Evolutionary conservation across 2,797 vertebrate genomes (phyloP), one percentile per base, ranked within the genome.

Genomic region (Kryptolebias ocellatus): DNA sequence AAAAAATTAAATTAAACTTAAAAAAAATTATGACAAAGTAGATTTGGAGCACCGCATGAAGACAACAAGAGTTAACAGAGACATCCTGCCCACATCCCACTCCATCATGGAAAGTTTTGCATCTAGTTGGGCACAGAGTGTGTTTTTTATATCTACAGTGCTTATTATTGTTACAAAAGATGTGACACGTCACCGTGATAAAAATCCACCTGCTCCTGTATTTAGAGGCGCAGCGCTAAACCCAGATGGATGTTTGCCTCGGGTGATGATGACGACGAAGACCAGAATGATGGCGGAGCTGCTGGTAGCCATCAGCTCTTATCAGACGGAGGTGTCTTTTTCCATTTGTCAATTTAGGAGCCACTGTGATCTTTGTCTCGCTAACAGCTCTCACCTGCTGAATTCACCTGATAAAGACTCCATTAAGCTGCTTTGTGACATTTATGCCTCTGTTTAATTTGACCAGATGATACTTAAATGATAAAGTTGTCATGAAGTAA

Each of bases 301-400:
- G 60, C 84, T 70, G 76, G 14, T 12, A 39, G 44, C 44, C 0
- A 58, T 77, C 60, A 28, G 56, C 28, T 72, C 57, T 78, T 63
- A 76, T 84, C 79, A 63, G 61, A 76, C 42, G 49, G 1, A 1
- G 52, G 60, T 64, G 69, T 65, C 54, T 3, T 52, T 83, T 79
- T 81, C 34, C 57, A 62, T 84, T 73, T 59, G 56, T 60, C 68
- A 77, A 64, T 83, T 77, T 76, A 67, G 50, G 31, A 20, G 50
- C 44, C 59, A 20, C 14, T 1, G 50, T 52, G 72, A 70, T 53
- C 37, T 14, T n/a, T 54, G 44, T 24, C 28, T 49, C 51, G 44
- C 56, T 52, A 72, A 58, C 62, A 58, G 68, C 59, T 51, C 60
- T 53, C 8, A 53, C 20, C 72, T 59, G 47, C 29, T 59, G 8